phyloP scores from a whole-genome alignment of 2,888 invertebrate genomes.

The Achlya flavicornis region DNA sequence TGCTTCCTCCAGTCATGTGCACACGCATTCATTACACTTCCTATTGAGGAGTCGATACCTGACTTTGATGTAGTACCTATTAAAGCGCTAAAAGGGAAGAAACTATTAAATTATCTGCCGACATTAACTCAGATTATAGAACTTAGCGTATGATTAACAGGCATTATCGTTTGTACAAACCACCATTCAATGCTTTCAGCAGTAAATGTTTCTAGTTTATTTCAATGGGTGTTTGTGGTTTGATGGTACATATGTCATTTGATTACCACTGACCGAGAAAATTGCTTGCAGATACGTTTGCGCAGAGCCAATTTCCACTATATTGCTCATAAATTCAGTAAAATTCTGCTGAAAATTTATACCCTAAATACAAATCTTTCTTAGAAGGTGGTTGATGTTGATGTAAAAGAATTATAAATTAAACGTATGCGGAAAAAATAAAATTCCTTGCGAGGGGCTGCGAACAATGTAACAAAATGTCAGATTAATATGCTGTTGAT shows the following conservation, averaged over 20 bases:
- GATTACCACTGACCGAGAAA: background rate
- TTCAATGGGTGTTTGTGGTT: background rate
- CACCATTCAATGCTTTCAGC: constrained; percentile 15
- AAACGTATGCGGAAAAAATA: no score
- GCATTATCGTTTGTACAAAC: constrained; percentile 30
- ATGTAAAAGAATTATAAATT: no score
- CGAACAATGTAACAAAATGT: background rate
- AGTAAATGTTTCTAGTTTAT: constrained; percentile 22
- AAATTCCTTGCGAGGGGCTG: background rate
- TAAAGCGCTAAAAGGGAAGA: constrained; percentile 59
- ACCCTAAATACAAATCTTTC: background rate
- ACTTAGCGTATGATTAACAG: constrained; percentile 51
- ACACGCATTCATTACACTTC: constrained; percentile 62
- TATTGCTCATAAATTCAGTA: background rate
- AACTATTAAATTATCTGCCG: constrained; percentile 50
- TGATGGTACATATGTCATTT: background rate
- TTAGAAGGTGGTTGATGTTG: no score
- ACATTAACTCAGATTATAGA: constrained; percentile 44
- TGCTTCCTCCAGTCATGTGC: constrained; percentile 53
- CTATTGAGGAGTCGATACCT: constrained; percentile 59
- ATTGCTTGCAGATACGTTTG: background rate
- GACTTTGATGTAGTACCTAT: constrained; percentile 67
- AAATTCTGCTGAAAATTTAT: background rate
- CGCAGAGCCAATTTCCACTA: background rate
- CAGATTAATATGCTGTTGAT: constrained; percentile 10